Evolutionary conservation across 2,797 vertebrate genomes (phyloP), one percentile per base, ranked within the genome.

Genomic region (Ptychobarbus kaznakovi): DNA sequence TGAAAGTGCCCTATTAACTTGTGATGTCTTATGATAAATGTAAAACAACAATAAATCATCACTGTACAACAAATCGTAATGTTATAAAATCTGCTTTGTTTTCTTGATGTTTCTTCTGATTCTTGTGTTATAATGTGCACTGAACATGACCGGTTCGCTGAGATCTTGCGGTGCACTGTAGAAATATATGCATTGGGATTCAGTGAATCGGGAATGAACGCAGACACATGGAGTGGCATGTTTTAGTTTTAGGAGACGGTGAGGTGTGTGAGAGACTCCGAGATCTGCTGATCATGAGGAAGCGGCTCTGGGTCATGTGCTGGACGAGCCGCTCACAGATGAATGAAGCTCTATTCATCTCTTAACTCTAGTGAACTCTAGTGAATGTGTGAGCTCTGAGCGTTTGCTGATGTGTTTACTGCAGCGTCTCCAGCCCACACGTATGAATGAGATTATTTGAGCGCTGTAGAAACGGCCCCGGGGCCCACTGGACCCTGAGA

Each of bases 321-420:
- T 61, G 58, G 56, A 61, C 10, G n/a, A 25, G 58, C n/a, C 0
- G 3, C 46, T 65, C 61, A 11, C 40, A n/a, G 28, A 46, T 80
- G 63, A 53, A 49, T 80, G 65, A 72, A 72, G 70, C 40, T 56
- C 77, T n/a, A 32, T 42, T 63, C 15, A 46, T 66, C 11, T 38
- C 73, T 85, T 75, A 32, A 32, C 32, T 84, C 82, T 81, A 77
- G 81, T 85, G 86, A 87, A 76, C 86, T 65, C 49, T 68, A 32
- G 81, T 73, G 74, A 74, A 28, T 79, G 40, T 70, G 16, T 28
- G 78, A 35, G 53, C 15, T 1, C 15, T 73, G n/a, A 16, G 46
- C 5, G 10, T 75, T 75, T 6, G 32, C 73, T 76, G 74, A 13
- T 76, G 74, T 56, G 74, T 56, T 76, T 56, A 35, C 49, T 32